These are phyloP conservation scores for Probaryconus sp. DNA, from an alignment of 1,140 invertebrate species.

Conservation along the genomic window DNA sequence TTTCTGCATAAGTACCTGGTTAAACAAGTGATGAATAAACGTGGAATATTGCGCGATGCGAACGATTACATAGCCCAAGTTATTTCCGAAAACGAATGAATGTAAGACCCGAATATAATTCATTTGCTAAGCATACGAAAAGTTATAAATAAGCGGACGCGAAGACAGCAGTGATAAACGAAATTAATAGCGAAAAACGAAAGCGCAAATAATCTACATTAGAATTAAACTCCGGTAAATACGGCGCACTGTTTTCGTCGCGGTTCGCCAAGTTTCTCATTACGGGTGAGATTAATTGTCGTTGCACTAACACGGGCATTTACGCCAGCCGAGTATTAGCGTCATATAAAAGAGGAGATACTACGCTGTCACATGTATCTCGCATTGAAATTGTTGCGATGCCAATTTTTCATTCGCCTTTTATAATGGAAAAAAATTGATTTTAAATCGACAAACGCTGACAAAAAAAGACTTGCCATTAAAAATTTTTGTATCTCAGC, in stretches of 20 bases:
- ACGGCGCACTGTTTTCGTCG: slow-evolving; percentile 45
- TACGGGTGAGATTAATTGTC: slow-evolving; percentile 57
- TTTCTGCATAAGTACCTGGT: slow-evolving; percentile 29
- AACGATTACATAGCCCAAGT: slow-evolving; percentile 15
- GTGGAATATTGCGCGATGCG: slow-evolving; percentile 37
- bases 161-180: slow-evolving; percentile 33
- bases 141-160: slow-evolving; percentile 42
- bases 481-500: too few species aligned
- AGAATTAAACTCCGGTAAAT: slow-evolving; percentile 58
- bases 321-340: slow-evolving; percentile 51
- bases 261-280: slow-evolving; percentile 62
- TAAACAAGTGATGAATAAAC: slow-evolving; percentile 44
- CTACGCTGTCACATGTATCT: slow-evolving; percentile 32
- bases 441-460: slow-evolving; percentile 4
- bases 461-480: too few species aligned
- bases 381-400: slow-evolving; percentile 23
- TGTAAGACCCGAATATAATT: slow-evolving; percentile 5
- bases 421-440: slow-evolving; percentile 10
- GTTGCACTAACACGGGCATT: slow-evolving; percentile 45
- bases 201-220: slow-evolving; percentile 53
- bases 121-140: slow-evolving; percentile 13
- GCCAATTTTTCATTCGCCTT: slow-evolving; percentile 19
- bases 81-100: slow-evolving; percentile 35
- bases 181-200: slow-evolving; percentile 57
- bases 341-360: slow-evolving; percentile 34